Conservation (phyloP, 35 echinoderm and acorn worm genomes). For the Heliocidaris erythrogramma region DNA sequence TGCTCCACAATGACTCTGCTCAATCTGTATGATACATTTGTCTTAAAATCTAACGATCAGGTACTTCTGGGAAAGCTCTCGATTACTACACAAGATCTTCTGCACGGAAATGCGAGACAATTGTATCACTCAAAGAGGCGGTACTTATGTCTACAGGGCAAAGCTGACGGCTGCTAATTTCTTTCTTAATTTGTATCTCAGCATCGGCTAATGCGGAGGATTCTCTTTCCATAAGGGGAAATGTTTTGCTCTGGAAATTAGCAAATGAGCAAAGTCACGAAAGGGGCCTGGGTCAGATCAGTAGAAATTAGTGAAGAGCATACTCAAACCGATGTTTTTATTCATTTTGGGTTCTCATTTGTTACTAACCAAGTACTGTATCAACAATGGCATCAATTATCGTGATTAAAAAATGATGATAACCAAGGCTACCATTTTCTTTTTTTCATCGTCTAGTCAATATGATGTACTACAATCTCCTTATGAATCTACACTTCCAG, state of each 20-base stretch:
- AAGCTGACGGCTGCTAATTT: neutral
- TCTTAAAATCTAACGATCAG: neutral
- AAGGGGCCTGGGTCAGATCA: conserved; percentile 23
- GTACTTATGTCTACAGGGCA: conserved; percentile 38
- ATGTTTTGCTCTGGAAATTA: conserved; percentile 47
- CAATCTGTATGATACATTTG: neutral
- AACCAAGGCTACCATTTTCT: neutral
- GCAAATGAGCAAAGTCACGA: conserved; percentile 36
- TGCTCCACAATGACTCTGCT: neutral
- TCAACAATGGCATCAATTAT: neutral
- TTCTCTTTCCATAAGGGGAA: conserved; percentile 8
- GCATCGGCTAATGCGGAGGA: neutral
- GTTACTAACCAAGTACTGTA: neutral
- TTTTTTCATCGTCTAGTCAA: neutral
- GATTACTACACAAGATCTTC: conserved; percentile 21
- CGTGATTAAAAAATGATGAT: neutral
- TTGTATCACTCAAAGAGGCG: conserved; percentile 30
- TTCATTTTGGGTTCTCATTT: neutral
- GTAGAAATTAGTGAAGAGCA: neutral
- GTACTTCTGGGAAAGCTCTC: conserved; percentile 21
- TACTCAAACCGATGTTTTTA: neutral
- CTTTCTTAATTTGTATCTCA: conserved; percentile 24
- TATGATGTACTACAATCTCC: too few relatives aligned
- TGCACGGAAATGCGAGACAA: conserved; percentile 37
- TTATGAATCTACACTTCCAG: too few relatives aligned